These are phyloP conservation scores for Poeciliopsis turneri DNA, from an alignment of 2,797 vertebrate genomes.

Conservation along the genomic window DNA sequence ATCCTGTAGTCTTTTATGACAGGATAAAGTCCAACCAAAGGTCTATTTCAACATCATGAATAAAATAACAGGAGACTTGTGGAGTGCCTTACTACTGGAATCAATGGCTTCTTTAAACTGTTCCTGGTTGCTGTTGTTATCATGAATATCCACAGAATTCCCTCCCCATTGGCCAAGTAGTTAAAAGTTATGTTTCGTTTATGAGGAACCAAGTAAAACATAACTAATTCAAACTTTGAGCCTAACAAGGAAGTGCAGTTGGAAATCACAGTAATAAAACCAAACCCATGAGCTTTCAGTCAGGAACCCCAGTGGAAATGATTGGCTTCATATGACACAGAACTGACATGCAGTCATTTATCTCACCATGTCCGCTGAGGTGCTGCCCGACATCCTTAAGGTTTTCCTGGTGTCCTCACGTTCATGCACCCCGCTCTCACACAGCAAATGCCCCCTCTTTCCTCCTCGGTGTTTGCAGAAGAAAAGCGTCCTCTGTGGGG, in stretches of 20 bases:
- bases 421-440: slow-evolving; percentile 21
- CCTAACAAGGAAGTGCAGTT: neutral
- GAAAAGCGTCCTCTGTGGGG: slow-evolving; percentile 20
- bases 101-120: neutral
- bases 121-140: neutral
- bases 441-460: slow-evolving; percentile 35
- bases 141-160: neutral
- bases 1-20: neutral
- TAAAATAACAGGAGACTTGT: neutral
- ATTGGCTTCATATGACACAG: slow-evolving; percentile 2
- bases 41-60: slow-evolving; percentile 2
- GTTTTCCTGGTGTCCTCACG: slow-evolving; percentile 48
- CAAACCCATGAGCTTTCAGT: neutral
- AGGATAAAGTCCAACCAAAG: neutral
- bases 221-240: neutral
- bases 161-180: neutral
- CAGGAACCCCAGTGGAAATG: neutral
- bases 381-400: slow-evolving; percentile 79
- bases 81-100: neutral
- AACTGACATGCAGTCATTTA: slow-evolving; percentile 2
- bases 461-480: neutral
- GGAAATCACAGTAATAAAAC: neutral
- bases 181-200: neutral
- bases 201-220: neutral
- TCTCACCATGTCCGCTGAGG: slow-evolving; percentile 83